Evolutionary conservation across 2,113 vertebrate species (phyloP).

Genomic region (Stomatorhinus ivindoensis): DNA sequence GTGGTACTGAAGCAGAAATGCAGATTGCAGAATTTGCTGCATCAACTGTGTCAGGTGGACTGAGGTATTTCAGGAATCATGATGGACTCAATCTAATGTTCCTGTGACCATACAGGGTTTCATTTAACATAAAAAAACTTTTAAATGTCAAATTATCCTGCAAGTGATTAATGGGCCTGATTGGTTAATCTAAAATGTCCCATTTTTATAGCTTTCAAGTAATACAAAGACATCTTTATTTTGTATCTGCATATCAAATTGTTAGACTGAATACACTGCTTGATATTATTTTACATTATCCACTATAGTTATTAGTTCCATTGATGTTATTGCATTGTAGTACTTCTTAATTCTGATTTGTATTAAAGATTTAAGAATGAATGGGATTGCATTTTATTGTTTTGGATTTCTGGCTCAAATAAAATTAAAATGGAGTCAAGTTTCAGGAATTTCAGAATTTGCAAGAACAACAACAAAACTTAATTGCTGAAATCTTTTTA

Average conservation of each 20-base stretch:
- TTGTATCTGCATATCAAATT: not conserved
- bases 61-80: not conserved
- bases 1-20: not conserved
- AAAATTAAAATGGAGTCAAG: not conserved
- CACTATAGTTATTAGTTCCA: not conserved
- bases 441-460: not conserved
- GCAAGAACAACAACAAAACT: not conserved
- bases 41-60: not conserved
- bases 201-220: not conserved
- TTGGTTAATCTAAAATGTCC: not conserved
- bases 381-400: not conserved
- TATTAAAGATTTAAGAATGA: not conserved
- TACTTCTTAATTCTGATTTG: not conserved
- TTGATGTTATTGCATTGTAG: not conserved
- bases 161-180: not conserved
- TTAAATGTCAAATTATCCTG: not conserved
- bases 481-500: not conserved
- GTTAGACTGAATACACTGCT: not conserved
- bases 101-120: conserved; percentile 29
- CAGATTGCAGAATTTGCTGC: conserved; percentile 17
- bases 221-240: not conserved
- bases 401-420: not conserved
- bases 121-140: not conserved
- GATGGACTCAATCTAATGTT: not conserved
- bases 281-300: not conserved